phyloP scores from a whole-genome alignment of 2,797 vertebrate species.

The Todus mexicanus region DNA sequence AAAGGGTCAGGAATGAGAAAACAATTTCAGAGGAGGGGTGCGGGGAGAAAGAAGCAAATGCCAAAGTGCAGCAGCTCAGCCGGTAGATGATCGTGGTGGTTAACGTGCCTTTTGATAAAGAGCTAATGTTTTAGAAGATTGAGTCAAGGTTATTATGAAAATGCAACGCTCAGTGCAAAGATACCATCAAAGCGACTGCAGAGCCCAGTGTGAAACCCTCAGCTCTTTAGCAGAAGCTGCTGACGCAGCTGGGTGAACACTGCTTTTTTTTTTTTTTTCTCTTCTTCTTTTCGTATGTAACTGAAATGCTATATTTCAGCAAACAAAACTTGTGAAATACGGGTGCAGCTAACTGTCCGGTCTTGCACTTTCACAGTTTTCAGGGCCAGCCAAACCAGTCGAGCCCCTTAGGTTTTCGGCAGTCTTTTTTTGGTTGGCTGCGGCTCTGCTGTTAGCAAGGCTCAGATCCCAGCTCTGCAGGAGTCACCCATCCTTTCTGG shows the following conservation, averaged over 20 bases:
- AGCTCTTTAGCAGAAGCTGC: slow-evolving; percentile 48
- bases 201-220: slow-evolving; percentile 20
- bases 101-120: slow-evolving; percentile 29
- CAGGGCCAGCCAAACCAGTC: background rate
- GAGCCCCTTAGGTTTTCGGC: rapidly evolving
- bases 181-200: slow-evolving; percentile 27
- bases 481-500: background rate
- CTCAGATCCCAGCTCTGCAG: background rate
- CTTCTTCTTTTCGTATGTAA: background rate
- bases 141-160: slow-evolving; percentile 48
- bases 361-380: background rate
- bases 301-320: background rate
- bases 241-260: slow-evolving; percentile 13
- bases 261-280: background rate
- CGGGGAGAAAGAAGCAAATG: slow-evolving; percentile 20
- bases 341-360: background rate
- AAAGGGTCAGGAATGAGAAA: slow-evolving; percentile 51
- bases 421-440: background rate
- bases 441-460: background rate
- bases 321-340: background rate
- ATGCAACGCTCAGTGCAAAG: background rate
- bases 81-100: background rate
- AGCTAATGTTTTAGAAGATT: slow-evolving; percentile 29
- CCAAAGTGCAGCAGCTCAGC: slow-evolving; percentile 29
- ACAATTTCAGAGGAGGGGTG: background rate